Evolutionary conservation across 1,140 invertebrate genomes (phyloP).

Genomic region (Nilaparvata lugens): DNA sequence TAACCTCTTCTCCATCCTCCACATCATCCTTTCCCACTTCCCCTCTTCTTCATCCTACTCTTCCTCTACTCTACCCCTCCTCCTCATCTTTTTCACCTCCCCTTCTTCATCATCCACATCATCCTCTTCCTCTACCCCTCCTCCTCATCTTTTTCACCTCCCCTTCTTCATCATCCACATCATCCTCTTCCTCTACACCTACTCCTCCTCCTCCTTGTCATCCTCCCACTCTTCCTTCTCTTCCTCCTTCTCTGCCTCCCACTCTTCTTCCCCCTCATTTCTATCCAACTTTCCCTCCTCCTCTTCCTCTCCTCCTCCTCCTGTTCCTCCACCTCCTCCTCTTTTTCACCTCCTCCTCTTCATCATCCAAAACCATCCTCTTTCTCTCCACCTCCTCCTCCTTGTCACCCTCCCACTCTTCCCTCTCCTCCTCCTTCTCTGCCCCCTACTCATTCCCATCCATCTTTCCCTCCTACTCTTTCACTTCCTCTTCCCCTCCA

Average conservation of each 20-base stretch:
- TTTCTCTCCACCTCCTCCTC: background rate
- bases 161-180: background rate
- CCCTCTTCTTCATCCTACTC: too few relatives aligned
- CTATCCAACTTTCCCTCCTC: background rate
- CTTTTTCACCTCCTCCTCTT: background rate
- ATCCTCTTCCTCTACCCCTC: too few relatives aligned
- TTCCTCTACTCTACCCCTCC: too few relatives aligned
- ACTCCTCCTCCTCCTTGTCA: background rate
- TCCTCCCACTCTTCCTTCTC: background rate
- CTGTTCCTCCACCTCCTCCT: background rate
- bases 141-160: too few relatives aligned
- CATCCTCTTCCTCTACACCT: background rate
- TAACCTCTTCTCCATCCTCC: too few relatives aligned
- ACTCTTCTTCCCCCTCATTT: background rate
- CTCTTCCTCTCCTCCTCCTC: background rate
- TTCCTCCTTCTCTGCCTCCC: background rate
- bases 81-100: too few relatives aligned
- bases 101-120: too few relatives aligned
- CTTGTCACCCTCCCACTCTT: background rate
- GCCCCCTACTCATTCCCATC: background rate
- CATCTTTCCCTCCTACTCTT: background rate
- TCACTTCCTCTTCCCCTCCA: background rate
- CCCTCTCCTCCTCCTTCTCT: background rate
- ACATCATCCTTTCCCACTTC: too few relatives aligned
- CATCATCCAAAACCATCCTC: background rate